phyloP scores from a whole-genome alignment of 2,888 invertebrate species.

The Pseudococcus viburni region DNA sequence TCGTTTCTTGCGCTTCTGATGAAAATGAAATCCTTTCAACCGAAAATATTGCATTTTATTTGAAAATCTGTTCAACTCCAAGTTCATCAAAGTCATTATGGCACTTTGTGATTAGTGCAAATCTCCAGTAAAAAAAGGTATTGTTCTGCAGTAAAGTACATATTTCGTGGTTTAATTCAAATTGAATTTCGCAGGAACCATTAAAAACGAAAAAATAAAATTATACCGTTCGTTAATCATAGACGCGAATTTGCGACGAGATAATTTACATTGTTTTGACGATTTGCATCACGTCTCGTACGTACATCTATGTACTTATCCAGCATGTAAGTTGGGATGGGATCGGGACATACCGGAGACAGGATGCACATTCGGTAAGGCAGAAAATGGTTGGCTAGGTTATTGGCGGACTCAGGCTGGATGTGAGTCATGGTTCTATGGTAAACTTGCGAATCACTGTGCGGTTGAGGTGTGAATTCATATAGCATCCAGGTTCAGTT shows the following conservation, averaged over 20 bases:
- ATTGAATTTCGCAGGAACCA: not conserved
- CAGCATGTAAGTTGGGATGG: not conserved
- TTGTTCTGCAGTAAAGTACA: too few species aligned
- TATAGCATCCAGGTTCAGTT: not conserved
- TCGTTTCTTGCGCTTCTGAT: too few species aligned
- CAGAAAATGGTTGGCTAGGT: not conserved
- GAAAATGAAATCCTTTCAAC: too few species aligned
- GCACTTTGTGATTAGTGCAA: too few species aligned
- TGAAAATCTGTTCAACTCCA: too few species aligned
- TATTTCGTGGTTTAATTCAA: not conserved
- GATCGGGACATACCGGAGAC: not conserved
- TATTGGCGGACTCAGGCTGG: not conserved
- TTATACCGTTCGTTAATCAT: not conserved
- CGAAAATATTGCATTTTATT: too few species aligned
- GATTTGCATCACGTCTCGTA: not conserved
- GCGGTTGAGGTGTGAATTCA: conserved; percentile 19
- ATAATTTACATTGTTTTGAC: not conserved
- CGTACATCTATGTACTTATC: too few species aligned
- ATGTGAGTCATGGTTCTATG: conserved; percentile 24
- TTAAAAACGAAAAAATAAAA: conserved; percentile 1
- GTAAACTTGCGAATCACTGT: conserved; percentile 46
- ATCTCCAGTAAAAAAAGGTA: too few species aligned
- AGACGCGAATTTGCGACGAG: not conserved
- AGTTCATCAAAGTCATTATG: too few species aligned
- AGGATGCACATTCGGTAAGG: not conserved